Percentiles rank a stretch among this genome's conserved stretches.
phyloP scores from a whole-genome alignment of 2,797 vertebrate genomes.

The Poecilia velifera region DNA sequence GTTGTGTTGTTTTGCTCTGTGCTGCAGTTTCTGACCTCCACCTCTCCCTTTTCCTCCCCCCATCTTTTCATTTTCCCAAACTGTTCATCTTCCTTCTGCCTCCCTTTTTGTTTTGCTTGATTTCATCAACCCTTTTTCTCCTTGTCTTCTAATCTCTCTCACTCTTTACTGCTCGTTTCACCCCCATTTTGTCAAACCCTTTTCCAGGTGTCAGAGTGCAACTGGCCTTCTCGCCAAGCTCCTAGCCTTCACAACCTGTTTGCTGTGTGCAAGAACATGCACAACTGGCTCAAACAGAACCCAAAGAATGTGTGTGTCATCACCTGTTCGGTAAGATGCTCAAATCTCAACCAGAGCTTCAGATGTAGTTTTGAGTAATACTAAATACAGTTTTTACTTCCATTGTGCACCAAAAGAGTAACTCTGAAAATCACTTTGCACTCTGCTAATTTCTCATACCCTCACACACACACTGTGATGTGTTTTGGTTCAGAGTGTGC shows the following conservation, averaged over 20 bases:
- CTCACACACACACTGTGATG: not conserved
- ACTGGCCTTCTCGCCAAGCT: constrained; percentile 94
- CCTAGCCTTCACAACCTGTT: constrained; percentile 98
- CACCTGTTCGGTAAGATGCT: constrained; percentile 94
- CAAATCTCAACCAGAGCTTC: not conserved
- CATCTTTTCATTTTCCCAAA: constrained; percentile 6
- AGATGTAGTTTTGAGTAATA: not conserved
- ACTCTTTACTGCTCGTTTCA: not conserved
- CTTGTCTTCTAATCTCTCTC: constrained; percentile 8
- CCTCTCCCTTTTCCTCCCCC: constrained; percentile 16
- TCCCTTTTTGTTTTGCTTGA: not conserved
- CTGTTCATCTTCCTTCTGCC: not conserved
- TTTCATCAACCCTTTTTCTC: not conserved
- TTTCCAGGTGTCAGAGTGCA: constrained; percentile 95
- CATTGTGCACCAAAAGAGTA: not conserved
- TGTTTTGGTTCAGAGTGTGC: not conserved
- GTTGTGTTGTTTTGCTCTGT: constrained; percentile 49
- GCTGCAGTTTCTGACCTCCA: constrained; percentile 32
- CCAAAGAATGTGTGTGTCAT: constrained; percentile 99
- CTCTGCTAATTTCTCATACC: not conserved
- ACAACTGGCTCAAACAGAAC: constrained; percentile 99
- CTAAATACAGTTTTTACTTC: not conserved
- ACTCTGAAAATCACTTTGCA: not conserved
- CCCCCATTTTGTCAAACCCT: constrained; percentile 1
- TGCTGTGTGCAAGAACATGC: constrained; percentile 99